These are phyloP conservation scores for honey bee (Apis mellifera) DNA, from an alignment of 1,140 invertebrate genomes.

Conservation along the genomic window DNA sequence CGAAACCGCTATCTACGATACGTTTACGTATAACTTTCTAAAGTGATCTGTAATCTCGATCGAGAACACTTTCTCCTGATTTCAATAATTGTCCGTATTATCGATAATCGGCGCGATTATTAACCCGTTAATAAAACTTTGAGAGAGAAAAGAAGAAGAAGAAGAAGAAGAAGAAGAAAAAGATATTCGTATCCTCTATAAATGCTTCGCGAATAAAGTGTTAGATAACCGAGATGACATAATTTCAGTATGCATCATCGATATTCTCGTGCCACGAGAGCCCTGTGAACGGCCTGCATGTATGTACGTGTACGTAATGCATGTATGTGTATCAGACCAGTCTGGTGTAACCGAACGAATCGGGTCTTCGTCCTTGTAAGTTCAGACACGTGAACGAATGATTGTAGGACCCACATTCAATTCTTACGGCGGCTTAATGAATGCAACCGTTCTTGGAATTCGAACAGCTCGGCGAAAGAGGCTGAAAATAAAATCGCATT, in stretches of 20 bases:
- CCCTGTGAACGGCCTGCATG: neutral
- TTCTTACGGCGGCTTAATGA: neutral
- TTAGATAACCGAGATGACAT: slow-evolving; percentile 28
- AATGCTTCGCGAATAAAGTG: neutral
- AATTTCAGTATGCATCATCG: slow-evolving; percentile 42
- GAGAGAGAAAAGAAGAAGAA: too few species aligned
- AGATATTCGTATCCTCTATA: accelerated
- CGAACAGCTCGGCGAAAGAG: neutral
- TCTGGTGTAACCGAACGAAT: slow-evolving; percentile 31
- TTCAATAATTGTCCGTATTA: neutral
- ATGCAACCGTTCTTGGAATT: slow-evolving; percentile 34
- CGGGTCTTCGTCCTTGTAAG: slow-evolving; percentile 40
- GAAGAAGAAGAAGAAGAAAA: neutral
- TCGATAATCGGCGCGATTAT: neutral
- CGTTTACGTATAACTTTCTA: slow-evolving; percentile 6
- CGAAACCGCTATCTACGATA: neutral
- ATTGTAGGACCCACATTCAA: slow-evolving; percentile 20
- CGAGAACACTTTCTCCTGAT: neutral
- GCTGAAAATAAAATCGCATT: slow-evolving; percentile 17
- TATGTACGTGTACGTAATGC: too few species aligned
- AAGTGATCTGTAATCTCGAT: neutral
- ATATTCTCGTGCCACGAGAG: slow-evolving; percentile 1
- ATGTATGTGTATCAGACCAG: slow-evolving; percentile 28
- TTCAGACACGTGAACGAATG: slow-evolving; percentile 33
- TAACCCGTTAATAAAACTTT: neutral